Evolutionary conservation across 2,888 invertebrate species (phyloP).

Genomic region (Drosophila gaucha): DNA sequence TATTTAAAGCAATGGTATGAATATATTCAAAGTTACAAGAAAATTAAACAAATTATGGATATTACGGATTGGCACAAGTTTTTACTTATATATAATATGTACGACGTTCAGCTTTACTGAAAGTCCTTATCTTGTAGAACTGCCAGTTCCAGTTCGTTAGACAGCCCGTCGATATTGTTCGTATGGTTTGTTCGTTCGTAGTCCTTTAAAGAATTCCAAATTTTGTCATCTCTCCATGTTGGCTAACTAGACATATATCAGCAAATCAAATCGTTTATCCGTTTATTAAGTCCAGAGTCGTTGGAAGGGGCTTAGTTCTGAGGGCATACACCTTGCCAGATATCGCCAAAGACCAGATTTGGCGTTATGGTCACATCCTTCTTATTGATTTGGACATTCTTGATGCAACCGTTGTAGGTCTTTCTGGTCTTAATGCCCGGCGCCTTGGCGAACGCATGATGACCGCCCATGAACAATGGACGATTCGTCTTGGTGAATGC

Average conservation of each 20-base stretch:
- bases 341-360: slow-evolving; percentile 89
- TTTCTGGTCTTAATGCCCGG: slow-evolving; percentile 89
- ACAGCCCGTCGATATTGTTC: slow-evolving; percentile 57
- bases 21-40: slow-evolving; percentile 11
- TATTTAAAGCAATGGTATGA: slow-evolving; percentile 21
- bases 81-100: slow-evolving; percentile 36
- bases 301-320: slow-evolving; percentile 86
- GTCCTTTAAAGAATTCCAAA: slow-evolving; percentile 41
- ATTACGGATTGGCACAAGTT: slow-evolving; percentile 60
- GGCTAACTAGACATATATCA: not conserved
- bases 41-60: slow-evolving; percentile 10
- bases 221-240: slow-evolving; percentile 30
- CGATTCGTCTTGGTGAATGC: slow-evolving; percentile 92
- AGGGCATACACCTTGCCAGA: slow-evolving; percentile 92
- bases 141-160: slow-evolving; percentile 5
- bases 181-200: slow-evolving; percentile 67
- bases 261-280: slow-evolving; percentile 28
- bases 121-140: slow-evolving; percentile 9
- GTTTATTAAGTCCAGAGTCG: not conserved
- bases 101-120: slow-evolving; percentile 47
- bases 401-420: slow-evolving; percentile 93
- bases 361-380: slow-evolving; percentile 85
- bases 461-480: slow-evolving; percentile 96
- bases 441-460: slow-evolving; percentile 86
- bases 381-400: slow-evolving; percentile 88